A percentile compares a stretch with the other conserved stretches of the same genome.
Conservation (phyloP, 2,888 invertebrate species). For the Boloria euphrosyne region DNA sequence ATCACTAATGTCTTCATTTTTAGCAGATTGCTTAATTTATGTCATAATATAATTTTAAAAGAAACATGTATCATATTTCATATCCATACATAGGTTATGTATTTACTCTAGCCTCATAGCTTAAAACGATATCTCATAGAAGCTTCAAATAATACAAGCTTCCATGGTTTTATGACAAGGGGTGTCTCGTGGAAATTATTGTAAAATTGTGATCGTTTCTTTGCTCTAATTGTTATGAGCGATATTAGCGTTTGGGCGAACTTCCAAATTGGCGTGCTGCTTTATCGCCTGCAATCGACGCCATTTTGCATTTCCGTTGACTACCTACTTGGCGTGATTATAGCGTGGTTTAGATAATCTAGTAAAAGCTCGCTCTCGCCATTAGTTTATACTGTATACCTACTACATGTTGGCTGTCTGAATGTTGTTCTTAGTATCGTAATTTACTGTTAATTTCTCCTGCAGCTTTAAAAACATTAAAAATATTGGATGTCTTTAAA, state of each 20-base stretch:
- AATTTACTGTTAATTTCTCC: no score
- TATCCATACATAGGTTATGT: no score
- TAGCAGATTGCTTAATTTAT: no score
- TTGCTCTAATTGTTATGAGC: slow-evolving; percentile 33
- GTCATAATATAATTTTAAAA: no score
- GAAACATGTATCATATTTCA: no score
- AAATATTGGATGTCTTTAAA: no score
- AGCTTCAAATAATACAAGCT: not conserved
- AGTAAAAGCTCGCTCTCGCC: slow-evolving; percentile 14
- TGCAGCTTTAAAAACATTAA: no score
- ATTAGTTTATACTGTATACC: not conserved
- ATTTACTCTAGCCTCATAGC: no score
- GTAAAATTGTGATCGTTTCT: slow-evolving; percentile 18
- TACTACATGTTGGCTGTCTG: not conserved
- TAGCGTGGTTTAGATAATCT: slow-evolving; percentile 19
- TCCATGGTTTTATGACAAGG: not conserved
- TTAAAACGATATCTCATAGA: no score
- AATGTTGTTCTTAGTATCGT: no score
- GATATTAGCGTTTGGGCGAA: slow-evolving; percentile 43
- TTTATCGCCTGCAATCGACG: slow-evolving; percentile 43
- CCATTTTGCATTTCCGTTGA: slow-evolving; percentile 39
- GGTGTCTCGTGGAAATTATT: slow-evolving; percentile 4
- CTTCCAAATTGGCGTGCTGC: slow-evolving; percentile 43
- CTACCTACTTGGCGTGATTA: slow-evolving; percentile 38
- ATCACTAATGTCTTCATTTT: no score